Base-by-base conservation (phyloP, 1,140 invertebrate species). In the Neodiprion pinetum region DNA sequence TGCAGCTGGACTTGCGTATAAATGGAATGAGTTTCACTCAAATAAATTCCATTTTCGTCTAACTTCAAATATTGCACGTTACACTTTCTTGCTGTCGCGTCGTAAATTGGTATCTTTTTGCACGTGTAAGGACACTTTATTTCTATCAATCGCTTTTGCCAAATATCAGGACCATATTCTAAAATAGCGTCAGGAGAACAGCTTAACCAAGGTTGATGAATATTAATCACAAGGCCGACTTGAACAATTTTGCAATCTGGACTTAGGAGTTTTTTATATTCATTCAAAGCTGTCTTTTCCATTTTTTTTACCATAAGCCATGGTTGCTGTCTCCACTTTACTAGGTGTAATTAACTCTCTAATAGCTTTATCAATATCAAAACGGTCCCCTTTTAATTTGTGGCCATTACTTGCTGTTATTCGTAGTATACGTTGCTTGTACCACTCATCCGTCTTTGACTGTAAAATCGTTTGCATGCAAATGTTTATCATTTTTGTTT, bases 371-470 rank as follows among this genome's bases (percentile, higher is more conserved):
- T 75, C 47, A 12, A 75, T 47, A 23, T 75, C 66, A 69, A 75
- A 69, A 48, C 71, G 74, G 7, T 67, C 67, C 48, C 74, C 70
- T 40, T 75, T 75, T 48, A 75, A 21, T 67, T 69, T 72, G 4
- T 75, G 47, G 1, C 74, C 66, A 75, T 68, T 75, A 61, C 74
- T 75, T 49, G 74, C 74, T 50, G 74, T 72, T 11, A 75, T 75
- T 48, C 74, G 74, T 7, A 75, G n/a, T 47, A 72, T 75, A 48
- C 74, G 28, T 68, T 75, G 70, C 9, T 75, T 8, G 67, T 48
- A 75, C 71, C 71, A 75, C 65, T 75, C 74, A 11, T 14, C 47
- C 9, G 40, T 75, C 48, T 75, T 40, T 11, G 74, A 67, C 47
- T 75, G 74, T 48, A 67, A 12, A 28, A 75, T 72, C 4, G 74